Conservation (phyloP, 1,140 invertebrate species). For the Asbolus verrucosus region DNA sequence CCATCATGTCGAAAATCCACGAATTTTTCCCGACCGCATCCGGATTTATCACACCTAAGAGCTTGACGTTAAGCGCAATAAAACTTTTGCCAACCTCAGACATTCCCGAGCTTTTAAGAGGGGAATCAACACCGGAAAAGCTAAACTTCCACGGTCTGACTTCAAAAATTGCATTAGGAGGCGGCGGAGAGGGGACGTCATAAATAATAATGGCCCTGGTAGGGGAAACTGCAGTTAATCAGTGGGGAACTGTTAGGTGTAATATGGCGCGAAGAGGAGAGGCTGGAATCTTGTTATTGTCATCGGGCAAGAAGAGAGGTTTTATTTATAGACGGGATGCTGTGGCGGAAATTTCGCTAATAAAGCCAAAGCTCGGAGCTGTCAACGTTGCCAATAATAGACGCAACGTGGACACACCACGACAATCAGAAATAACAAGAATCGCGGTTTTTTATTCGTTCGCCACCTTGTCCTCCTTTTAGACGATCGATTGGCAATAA, state of each 20-base stretch:
- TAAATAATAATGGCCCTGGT: not conserved
- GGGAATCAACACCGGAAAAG: not conserved
- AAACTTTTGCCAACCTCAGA: not conserved
- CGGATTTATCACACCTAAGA: constrained; percentile 9
- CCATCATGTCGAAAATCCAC: no score
- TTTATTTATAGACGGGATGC: constrained; percentile 17
- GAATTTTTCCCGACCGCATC: no score
- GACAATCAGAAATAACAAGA: constrained; percentile 37
- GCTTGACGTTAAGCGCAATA: no score
- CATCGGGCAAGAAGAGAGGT: not conserved
- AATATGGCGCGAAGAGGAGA: not conserved
- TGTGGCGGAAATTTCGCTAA: constrained; percentile 15
- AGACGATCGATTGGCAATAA: constrained; percentile 15
- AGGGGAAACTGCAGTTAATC: not conserved
- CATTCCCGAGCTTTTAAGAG: not conserved
- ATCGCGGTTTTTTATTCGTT: not conserved
- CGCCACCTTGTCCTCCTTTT: constrained; percentile 10
- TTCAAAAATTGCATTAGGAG: not conserved
- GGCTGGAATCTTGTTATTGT: constrained; percentile 18
- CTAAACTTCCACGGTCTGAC: no score
- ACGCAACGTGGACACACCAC: not conserved
- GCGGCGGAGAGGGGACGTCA: not conserved
- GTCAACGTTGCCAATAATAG: constrained; percentile 22
- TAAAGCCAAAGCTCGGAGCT: constrained; percentile 12
- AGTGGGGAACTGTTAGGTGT: not conserved